A percentile compares a stretch with the other conserved stretches of the same genome.
phyloP scores from a whole-genome alignment of 2,113 vertebrate genomes.

The Alces alces region DNA sequence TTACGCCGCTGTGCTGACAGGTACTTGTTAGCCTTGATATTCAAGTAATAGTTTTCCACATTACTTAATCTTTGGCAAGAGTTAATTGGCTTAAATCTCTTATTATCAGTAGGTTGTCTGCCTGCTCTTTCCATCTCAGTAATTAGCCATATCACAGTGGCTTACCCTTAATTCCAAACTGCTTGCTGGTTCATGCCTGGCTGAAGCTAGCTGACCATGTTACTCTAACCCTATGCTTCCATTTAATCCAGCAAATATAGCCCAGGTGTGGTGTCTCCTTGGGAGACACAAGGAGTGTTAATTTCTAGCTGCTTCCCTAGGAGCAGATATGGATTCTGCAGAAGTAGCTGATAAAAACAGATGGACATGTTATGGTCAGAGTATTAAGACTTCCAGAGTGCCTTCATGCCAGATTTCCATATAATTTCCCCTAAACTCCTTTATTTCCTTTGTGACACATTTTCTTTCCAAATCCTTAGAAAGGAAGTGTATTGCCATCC shows the following conservation, averaged over 20 bases:
- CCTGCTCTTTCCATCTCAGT: constrained; percentile 79
- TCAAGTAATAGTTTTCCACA: constrained; percentile 75
- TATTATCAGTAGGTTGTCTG: constrained; percentile 78
- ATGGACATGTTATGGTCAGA: constrained; percentile 48
- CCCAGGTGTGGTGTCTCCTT: constrained; percentile 77
- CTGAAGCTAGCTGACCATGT: constrained; percentile 80
- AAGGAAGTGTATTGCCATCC: constrained; percentile 76
- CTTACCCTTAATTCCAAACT: constrained; percentile 79
- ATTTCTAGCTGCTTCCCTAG: constrained; percentile 68
- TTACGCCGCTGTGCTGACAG: constrained; percentile 69
- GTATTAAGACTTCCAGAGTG: constrained; percentile 67
- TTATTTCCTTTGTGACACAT: constrained; percentile 67
- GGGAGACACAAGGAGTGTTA: constrained; percentile 54
- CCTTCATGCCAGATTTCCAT: constrained; percentile 57
- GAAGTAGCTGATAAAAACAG: constrained; percentile 65
- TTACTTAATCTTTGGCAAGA: constrained; percentile 74
- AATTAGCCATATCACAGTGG: constrained; percentile 82
- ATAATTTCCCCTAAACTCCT: constrained; percentile 57
- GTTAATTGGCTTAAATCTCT: constrained; percentile 75
- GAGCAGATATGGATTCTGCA: constrained; percentile 57
- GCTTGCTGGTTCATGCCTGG: constrained; percentile 78
- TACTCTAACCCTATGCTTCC: constrained; percentile 73
- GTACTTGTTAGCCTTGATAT: constrained; percentile 75
- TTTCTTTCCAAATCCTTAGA: constrained; percentile 74
- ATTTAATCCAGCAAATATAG: constrained; percentile 74